Conservation (phyloP, 2,113 vertebrate genomes). For the Pituophis catenifer region DNA sequence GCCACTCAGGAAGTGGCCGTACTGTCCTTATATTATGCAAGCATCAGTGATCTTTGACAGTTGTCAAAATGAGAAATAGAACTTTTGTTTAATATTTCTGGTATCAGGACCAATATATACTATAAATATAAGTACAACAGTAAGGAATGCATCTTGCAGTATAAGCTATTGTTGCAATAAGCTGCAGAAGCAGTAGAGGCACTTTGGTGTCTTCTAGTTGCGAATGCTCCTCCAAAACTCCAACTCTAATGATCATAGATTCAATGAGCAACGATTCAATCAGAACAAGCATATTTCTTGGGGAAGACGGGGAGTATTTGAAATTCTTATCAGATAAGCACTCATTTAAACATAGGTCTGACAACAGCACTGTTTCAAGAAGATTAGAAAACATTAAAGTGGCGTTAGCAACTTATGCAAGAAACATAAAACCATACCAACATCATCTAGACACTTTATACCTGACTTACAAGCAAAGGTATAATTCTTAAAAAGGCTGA, state of each 20-base stretch:
- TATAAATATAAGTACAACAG: neutral
- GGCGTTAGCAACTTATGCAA: slow-evolving; percentile 3
- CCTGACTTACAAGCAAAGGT: slow-evolving; percentile 52
- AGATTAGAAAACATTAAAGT: neutral
- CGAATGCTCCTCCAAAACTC: neutral
- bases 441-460: slow-evolving; percentile 48
- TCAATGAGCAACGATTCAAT: neutral
- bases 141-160: neutral
- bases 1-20: neutral
- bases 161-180: slow-evolving; percentile 3
- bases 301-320: slow-evolving; percentile 28
- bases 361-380: slow-evolving; percentile 27
- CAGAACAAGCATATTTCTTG: slow-evolving; percentile 18
- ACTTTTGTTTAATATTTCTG: neutral
- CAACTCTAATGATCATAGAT: neutral
- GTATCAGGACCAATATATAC: neutral
- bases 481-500: slow-evolving; percentile 61
- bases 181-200: neutral
- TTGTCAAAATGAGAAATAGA: neutral
- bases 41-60: neutral
- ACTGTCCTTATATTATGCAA: neutral
- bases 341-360: slow-evolving; percentile 45
- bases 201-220: neutral
- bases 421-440: slow-evolving; percentile 50
- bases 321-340: neutral